Conservation (phyloP, 2,797 vertebrate genomes). For the Cyprinella venusta region DNA sequence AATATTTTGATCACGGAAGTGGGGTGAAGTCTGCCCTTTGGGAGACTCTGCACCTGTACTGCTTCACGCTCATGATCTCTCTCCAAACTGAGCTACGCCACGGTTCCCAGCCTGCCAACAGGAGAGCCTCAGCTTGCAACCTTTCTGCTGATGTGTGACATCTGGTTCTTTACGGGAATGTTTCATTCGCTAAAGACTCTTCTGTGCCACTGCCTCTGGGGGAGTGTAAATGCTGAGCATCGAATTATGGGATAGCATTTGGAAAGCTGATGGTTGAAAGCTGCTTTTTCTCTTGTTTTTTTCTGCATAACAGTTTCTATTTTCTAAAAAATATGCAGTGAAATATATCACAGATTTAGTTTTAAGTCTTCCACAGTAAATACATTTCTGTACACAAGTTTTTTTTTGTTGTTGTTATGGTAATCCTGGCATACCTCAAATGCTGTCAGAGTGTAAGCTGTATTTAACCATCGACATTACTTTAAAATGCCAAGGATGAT, state of each 20-base stretch:
- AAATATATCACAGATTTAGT: neutral
- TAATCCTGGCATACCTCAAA: neutral
- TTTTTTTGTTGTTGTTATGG: neutral
- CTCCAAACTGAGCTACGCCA: conserved; percentile 28
- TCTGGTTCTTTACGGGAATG: conserved; percentile 47
- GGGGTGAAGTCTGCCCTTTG: conserved; percentile 20
- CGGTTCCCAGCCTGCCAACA: conserved; percentile 6
- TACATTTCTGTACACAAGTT: neutral
- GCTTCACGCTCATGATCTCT: conserved; percentile 45
- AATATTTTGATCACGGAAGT: conserved; percentile 54
- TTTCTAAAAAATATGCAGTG: neutral
- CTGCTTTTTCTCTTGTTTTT: conserved; percentile 1
- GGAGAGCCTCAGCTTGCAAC: conserved; percentile 20
- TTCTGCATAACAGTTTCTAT: neutral
- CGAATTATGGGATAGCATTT: conserved; percentile 30
- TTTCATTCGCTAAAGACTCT: conserved; percentile 48
- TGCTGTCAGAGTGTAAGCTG: neutral
- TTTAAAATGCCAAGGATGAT: neutral
- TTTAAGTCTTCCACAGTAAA: neutral
- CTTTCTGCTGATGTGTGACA: conserved; percentile 53
- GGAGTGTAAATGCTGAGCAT: conserved; percentile 2
- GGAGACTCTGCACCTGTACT: conserved; percentile 43
- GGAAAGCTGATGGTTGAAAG: conserved; percentile 9
- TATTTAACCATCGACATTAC: neutral
- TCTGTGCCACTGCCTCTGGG: conserved; percentile 10